A percentile compares a stretch with the other conserved stretches of the same genome.
Conservation (phyloP, 64 coral and sea anemone genomes). For the Actinia equina region DNA sequence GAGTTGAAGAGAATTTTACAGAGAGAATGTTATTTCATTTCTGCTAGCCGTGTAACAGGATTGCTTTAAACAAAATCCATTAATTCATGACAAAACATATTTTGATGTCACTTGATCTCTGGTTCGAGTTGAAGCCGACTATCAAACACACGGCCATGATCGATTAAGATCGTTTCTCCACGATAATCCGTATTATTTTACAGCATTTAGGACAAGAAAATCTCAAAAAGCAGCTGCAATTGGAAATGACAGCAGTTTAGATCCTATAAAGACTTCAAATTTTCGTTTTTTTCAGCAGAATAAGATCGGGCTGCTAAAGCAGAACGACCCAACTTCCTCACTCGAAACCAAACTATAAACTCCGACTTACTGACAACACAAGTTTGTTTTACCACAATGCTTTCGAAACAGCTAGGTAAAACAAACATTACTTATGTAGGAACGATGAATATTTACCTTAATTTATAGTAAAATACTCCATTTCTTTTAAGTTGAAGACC, state of each 20-base stretch:
- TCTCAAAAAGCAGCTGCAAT: not conserved
- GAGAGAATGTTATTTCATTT: not conserved
- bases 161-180: not conserved
- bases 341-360: not conserved
- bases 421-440: not conserved
- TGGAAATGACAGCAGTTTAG: not conserved
- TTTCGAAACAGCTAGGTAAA: conserved; percentile 3
- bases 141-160: not conserved
- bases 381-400: not conserved
- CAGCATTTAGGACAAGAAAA: not conserved
- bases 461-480: not conserved
- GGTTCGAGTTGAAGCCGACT: not conserved
- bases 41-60: not conserved
- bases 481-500: not conserved
- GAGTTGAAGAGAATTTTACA: not conserved
- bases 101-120: not conserved
- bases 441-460: conserved; percentile 1
- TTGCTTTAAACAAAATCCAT: not conserved
- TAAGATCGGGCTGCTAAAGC: not conserved
- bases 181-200: not conserved
- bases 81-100: not conserved
- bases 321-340: not conserved
- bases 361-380: not conserved
- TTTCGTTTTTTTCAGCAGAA: not conserved
- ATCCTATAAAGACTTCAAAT: not conserved